These are phyloP conservation scores for Caranx melampygus DNA, from an alignment of 2,113 vertebrate species.

Conservation along the genomic window DNA sequence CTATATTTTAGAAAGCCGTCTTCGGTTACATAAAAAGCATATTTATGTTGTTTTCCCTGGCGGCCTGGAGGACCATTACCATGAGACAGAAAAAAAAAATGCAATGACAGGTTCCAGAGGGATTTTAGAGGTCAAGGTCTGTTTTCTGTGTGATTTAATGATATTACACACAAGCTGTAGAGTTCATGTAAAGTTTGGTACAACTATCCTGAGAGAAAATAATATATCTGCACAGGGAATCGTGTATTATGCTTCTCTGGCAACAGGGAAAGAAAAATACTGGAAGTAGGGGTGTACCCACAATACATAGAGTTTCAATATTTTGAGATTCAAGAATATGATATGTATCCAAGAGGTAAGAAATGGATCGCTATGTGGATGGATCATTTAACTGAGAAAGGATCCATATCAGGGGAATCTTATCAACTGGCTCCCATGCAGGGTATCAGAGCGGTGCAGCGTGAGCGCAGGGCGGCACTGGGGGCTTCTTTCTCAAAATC, in stretches of 20 bases:
- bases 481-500: too few relatives aligned
- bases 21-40: background rate
- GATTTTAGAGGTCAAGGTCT: background rate
- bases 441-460: background rate
- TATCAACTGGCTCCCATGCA: background rate
- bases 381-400: background rate
- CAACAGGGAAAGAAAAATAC: background rate
- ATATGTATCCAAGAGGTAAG: background rate
- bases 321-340: background rate
- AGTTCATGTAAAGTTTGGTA: background rate
- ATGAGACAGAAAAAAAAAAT: background rate
- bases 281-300: background rate
- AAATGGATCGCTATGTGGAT: background rate
- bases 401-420: background rate
- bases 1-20: background rate
- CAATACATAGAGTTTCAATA: background rate
- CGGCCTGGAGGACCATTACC: too few relatives aligned
- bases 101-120: background rate
- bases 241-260: background rate
- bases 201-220: background rate
- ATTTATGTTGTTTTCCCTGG: background rate
- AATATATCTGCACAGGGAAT: background rate
- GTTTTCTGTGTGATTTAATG: background rate
- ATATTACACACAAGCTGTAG: background rate
- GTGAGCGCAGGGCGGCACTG: too few relatives aligned